phyloP scores from a whole-genome alignment of 2,113 vertebrate species.

The Melanostigma gelatinosum region DNA sequence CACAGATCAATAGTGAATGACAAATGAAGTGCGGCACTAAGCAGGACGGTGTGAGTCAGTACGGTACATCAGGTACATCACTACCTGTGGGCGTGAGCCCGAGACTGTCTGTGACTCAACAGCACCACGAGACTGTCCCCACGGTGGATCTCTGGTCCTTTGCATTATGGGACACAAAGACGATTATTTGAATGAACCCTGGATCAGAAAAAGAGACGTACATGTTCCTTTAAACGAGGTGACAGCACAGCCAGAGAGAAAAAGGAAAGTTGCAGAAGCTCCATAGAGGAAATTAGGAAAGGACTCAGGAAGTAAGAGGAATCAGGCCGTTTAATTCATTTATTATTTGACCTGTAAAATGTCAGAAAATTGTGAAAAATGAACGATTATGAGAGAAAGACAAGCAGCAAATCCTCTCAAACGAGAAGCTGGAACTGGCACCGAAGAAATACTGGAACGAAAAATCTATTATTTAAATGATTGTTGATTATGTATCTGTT shows the following conservation, averaged over 20 bases:
- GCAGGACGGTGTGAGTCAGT: constrained; percentile 54
- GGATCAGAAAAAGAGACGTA: background rate
- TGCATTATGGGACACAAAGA: background rate
- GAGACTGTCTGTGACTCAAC: background rate
- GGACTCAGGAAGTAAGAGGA: background rate
- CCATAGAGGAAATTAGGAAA: background rate
- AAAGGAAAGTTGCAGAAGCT: background rate
- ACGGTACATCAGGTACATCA: constrained; percentile 26
- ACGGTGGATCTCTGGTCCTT: background rate
- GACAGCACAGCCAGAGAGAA: too few species aligned
- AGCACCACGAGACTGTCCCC: background rate
- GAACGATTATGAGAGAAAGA: too few species aligned
- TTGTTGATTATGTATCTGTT: background rate
- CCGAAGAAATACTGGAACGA: background rate
- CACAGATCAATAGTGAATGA: constrained; percentile 51
- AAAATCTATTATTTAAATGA: background rate
- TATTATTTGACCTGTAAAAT: too few species aligned
- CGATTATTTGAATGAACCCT: background rate
- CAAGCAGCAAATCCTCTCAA: background rate
- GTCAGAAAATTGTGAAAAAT: too few species aligned
- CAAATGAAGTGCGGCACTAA: constrained; percentile 10
- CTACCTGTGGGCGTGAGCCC: constrained; percentile 37
- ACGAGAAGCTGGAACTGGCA: background rate
- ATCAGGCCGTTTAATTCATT: background rate
- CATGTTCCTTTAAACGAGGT: background rate